A percentile compares a stretch with the other conserved stretches of the same genome.
Evolutionary conservation across 2,113 vertebrate genomes (phyloP).

Genomic region (Rallus limicola): DNA sequence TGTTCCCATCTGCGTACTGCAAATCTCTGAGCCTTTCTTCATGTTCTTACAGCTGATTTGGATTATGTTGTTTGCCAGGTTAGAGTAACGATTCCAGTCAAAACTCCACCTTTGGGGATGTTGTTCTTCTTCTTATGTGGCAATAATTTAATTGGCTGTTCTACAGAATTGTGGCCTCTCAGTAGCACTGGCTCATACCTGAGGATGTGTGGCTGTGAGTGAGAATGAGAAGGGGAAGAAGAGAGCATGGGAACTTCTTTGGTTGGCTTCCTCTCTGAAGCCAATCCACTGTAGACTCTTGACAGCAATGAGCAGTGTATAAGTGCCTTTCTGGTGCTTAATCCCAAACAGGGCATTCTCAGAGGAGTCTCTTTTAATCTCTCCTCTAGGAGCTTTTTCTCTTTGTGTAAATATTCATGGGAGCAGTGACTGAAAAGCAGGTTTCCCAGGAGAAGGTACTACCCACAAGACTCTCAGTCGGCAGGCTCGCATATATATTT

Average conservation of each 20-base stretch:
- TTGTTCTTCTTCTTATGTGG: background rate
- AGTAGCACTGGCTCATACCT: background rate
- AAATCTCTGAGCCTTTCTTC: background rate
- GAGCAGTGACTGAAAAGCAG: slow-evolving; percentile 4
- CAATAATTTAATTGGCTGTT: background rate
- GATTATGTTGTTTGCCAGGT: background rate
- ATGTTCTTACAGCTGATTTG: background rate
- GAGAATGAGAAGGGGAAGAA: background rate
- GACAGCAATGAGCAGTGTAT: background rate
- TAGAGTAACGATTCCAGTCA: background rate
- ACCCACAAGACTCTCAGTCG: background rate
- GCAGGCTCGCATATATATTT: background rate
- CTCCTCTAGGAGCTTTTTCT: slow-evolving; percentile 5
- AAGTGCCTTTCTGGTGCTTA: slow-evolving; percentile 30
- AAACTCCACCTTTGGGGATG: background rate
- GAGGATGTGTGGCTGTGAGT: background rate
- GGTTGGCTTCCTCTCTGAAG: background rate
- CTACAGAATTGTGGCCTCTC: background rate
- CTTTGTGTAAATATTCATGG: slow-evolving; percentile 39
- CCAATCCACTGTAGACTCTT: background rate
- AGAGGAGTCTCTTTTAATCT: slow-evolving; percentile 5
- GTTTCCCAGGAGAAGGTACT: slow-evolving; percentile 5
- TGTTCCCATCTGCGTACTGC: background rate
- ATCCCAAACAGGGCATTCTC: slow-evolving; percentile 20
- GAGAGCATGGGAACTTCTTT: background rate